Conservation (phyloP, 1,140 invertebrate genomes). For the Magallana angulata region DNA sequence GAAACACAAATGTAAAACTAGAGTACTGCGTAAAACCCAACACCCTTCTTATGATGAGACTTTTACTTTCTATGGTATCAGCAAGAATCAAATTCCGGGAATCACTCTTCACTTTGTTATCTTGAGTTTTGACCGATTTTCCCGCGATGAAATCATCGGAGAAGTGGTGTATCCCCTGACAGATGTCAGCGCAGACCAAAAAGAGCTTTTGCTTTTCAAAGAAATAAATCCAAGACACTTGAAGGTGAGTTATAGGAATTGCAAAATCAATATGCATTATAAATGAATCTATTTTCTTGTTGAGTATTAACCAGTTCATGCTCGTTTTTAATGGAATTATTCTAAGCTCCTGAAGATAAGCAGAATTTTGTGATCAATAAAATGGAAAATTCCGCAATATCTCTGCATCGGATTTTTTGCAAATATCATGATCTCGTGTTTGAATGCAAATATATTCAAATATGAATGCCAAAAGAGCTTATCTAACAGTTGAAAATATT, state of each 20-base stretch:
- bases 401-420: not conserved
- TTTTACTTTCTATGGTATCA: slow-evolving; percentile 89
- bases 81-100: slow-evolving; percentile 86
- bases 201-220: slow-evolving; percentile 70
- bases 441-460: no score
- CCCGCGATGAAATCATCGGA: slow-evolving; percentile 92
- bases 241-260: slow-evolving; percentile 64
- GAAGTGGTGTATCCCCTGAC: slow-evolving; percentile 84
- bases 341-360: not conserved
- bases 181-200: slow-evolving; percentile 71
- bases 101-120: slow-evolving; percentile 89
- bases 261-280: no score
- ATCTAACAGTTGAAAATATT: no score
- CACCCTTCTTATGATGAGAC: slow-evolving; percentile 93
- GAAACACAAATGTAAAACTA: slow-evolving; percentile 92
- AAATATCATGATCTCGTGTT: no score
- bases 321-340: not conserved
- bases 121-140: slow-evolving; percentile 94
- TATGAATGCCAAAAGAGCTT: no score
- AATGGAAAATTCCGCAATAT: not conserved
- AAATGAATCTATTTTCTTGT: not conserved
- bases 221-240: slow-evolving; percentile 76
- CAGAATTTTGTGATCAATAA: not conserved
- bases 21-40: slow-evolving; percentile 90
- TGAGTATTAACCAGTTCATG: not conserved